Evolutionary conservation across 2,888 invertebrate species (phyloP).

Genomic region (Pharmacophagus antenor): DNA sequence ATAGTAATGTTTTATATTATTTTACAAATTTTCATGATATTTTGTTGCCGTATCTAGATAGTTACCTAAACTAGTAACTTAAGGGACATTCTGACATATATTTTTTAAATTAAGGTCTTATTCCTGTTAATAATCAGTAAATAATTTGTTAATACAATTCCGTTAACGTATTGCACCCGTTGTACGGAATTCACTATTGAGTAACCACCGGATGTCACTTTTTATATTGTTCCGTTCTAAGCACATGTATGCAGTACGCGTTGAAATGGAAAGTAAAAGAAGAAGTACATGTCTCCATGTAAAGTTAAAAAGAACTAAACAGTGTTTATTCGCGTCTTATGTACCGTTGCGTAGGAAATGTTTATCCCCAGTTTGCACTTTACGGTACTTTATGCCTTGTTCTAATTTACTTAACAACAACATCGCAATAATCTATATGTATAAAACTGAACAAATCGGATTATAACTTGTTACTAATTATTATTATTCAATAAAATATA

Average conservation of each 20-base stretch:
- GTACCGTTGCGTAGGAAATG: not conserved
- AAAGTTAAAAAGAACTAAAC: conserved; percentile 1
- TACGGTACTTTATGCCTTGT: not conserved
- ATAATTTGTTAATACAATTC: too few species aligned
- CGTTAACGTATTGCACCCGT: too few species aligned
- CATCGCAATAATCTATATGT: not conserved
- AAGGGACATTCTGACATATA: too few species aligned
- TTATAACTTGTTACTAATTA: not conserved
- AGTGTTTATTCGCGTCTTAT: not conserved
- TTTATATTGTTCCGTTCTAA: conserved; percentile 33
- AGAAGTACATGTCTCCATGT: conserved; percentile 8
- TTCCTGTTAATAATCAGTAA: too few species aligned
- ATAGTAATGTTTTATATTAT: too few species aligned
- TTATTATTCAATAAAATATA: too few species aligned
- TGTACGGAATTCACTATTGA: conserved; percentile 6
- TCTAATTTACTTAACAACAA: not conserved
- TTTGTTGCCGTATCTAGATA: too few species aligned
- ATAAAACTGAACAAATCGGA: not conserved
- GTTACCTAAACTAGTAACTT: too few species aligned
- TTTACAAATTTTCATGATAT: too few species aligned
- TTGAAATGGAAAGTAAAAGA: conserved; percentile 22
- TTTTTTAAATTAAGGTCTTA: too few species aligned
- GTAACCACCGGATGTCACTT: conserved; percentile 17
- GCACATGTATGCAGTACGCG: conserved; percentile 43
- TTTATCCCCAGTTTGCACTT: not conserved